phyloP scores from a whole-genome alignment of 2,888 invertebrate species.

The Conomelus anceps region DNA sequence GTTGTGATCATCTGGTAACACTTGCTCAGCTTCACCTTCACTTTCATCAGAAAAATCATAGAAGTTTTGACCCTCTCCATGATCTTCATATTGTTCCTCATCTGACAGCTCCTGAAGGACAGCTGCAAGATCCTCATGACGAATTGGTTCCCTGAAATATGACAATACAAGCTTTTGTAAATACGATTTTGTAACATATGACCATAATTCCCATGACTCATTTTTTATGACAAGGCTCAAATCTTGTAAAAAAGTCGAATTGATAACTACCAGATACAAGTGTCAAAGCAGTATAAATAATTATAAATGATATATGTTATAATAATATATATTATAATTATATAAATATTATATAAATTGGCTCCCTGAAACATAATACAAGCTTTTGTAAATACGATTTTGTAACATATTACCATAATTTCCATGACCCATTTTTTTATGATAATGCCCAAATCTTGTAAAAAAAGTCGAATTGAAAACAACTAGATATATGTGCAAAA shows the following conservation, averaged over 20 bases:
- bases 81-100: not conserved
- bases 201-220: not conserved
- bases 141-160: not conserved
- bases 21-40: not conserved
- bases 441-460: not conserved
- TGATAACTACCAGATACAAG: not conserved
- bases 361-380: not conserved
- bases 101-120: not conserved
- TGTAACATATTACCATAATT: not conserved
- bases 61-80: not conserved
- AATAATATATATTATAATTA: not conserved
- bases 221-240: not conserved
- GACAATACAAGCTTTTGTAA: not conserved
- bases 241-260: not conserved
- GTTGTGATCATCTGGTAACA: not conserved
- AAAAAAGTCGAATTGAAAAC: not conserved
- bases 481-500: not conserved
- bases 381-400: not conserved
- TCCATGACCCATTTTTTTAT: not conserved
- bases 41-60: not conserved
- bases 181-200: not conserved
- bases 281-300: not conserved
- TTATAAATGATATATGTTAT: not conserved
- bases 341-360: not conserved
- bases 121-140: not conserved